These are phyloP conservation scores for Macroramphosus scolopax DNA, from an alignment of 2,797 vertebrate genomes.

Conservation along the genomic window DNA sequence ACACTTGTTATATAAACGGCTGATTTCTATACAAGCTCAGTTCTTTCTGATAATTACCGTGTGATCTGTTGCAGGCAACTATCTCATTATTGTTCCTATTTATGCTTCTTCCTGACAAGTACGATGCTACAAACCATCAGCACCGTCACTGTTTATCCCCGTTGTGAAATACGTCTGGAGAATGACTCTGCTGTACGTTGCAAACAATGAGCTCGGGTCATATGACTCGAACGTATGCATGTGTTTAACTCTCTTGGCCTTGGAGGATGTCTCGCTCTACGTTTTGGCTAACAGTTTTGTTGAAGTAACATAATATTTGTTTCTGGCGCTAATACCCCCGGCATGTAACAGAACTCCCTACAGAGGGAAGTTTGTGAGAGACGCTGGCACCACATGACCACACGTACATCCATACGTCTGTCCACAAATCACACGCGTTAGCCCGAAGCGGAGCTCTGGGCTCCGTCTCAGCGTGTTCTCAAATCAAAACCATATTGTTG, in stretches of 20 bases:
- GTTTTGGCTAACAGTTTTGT: constrained; percentile 37
- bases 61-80: no score
- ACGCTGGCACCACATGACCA: constrained; percentile 30
- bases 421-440: constrained; percentile 8
- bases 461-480: constrained; percentile 23
- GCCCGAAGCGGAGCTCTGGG: constrained; percentile 6
- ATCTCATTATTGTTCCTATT: no score
- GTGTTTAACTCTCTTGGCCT: no score
- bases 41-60: no score
- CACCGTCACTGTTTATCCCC: constrained; percentile 1
- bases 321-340: constrained; percentile 28
- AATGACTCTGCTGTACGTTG: no score
- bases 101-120: no score
- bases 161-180: background rate
- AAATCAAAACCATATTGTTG: constrained; percentile 64
- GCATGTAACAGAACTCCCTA: constrained; percentile 19
- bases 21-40: no score
- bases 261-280: constrained; percentile 15
- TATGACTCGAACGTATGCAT: no score
- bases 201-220: no score
- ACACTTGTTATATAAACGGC: no score
- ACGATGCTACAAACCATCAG: background rate
- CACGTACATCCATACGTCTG: constrained; percentile 5
- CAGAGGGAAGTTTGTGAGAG: background rate
- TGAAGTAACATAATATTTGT: constrained; percentile 36